These are phyloP conservation scores for Bathynomus jamesi DNA, from an alignment of 1,140 invertebrate species.

Conservation along the genomic window DNA sequence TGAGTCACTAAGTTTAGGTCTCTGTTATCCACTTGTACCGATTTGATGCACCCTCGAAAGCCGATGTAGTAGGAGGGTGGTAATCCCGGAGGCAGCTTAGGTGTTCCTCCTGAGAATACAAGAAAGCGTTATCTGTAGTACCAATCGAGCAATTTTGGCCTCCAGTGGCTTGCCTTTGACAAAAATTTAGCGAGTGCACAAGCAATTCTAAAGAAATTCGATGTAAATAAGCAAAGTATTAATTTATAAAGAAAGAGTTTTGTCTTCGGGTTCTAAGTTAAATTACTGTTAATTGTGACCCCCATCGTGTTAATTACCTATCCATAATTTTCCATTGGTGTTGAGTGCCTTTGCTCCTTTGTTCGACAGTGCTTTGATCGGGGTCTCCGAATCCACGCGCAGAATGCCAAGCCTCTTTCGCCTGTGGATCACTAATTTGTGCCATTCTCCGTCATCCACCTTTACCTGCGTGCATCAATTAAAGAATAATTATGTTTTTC, in stretches of 20 bases:
- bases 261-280: too few species aligned
- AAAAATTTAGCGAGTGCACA: constrained; percentile 1
- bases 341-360: constrained; percentile 59
- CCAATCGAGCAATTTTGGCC: too few species aligned
- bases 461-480: constrained; percentile 46
- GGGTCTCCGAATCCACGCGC: constrained; percentile 57
- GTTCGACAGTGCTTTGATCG: constrained; percentile 54
- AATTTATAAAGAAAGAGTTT: too few species aligned
- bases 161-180: background rate
- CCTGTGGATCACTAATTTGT: constrained; percentile 57
- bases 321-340: constrained; percentile 65
- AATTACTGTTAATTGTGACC: too few species aligned
- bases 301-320: too few species aligned
- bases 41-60: constrained; percentile 55
- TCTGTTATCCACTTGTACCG: constrained; percentile 46
- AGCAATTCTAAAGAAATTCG: too few species aligned
- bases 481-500: background rate
- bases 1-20: background rate
- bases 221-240: too few species aligned
- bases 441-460: constrained; percentile 66
- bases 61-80: constrained; percentile 52
- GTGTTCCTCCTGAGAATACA: constrained; percentile 46
- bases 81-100: constrained; percentile 53
- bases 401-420: constrained; percentile 59
- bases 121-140: background rate